Base-by-base conservation (phyloP, 2,113 vertebrate genomes). In the Phylloscopus trochilus region DNA sequence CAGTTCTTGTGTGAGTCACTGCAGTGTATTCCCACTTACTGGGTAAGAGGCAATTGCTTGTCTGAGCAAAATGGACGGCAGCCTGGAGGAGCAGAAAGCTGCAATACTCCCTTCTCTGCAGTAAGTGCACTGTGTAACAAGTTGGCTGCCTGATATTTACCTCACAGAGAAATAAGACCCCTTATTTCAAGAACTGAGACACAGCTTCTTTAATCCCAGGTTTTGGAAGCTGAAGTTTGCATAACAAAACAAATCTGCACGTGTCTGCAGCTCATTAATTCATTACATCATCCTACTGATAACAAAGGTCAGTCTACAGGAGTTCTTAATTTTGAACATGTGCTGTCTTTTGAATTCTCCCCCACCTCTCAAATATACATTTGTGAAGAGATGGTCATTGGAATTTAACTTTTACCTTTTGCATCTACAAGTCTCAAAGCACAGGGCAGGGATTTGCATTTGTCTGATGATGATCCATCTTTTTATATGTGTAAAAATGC, bases 401-500 rank as follows among this genome's bases (percentile, higher is more conserved):
- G 15, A 82, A 16, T 52, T 35, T 19, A 20, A 44, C 28, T 81
- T 90, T 28, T 5, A 53, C 16, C 22, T 67, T 53, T 77, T 87
- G 8, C 24, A 46, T 43, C 7, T 33, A 49, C 9, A 69, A 11
- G 26, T 55, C 23, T 86, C 33, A 77, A 83, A 88, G 16, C 23
- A 46, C 0, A 0, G 21, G 30, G 12, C 16, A 63, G 0, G 13
- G 3, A 5, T 30, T 73, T 83, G 5, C 16, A 24, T 59, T 80
- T 69, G 14, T 83, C 30, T n/a, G 6, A 27, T 15, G 11, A 27
- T 23, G 15, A 49, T 37, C 7, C 1, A 1, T 74, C 17, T 76
- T 23, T 46, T 77, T 16, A 11, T n/a, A 22, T 6, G 8, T 31
- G 4, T 33, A 58, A 85, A 83, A 77, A 70, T 15, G 13, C 1